A percentile compares a stretch with the other conserved stretches of the same genome.
Conservation (phyloP, 1,140 invertebrate species). For the Rhagoletis pomonella region DNA sequence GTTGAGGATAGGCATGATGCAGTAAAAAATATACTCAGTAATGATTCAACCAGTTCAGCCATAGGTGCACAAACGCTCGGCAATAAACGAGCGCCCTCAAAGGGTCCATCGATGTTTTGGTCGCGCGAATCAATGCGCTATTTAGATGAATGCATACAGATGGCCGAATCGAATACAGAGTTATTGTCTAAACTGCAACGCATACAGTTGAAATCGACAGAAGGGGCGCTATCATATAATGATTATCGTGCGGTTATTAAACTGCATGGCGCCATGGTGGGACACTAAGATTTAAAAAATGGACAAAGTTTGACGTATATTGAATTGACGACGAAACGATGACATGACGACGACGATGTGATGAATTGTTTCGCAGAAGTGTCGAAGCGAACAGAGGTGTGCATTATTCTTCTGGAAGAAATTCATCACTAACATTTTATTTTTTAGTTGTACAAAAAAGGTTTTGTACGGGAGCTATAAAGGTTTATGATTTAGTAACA, state of each 20-base stretch:
- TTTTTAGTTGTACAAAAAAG: not conserved
- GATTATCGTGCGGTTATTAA: constrained; percentile 70
- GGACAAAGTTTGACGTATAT: not conserved
- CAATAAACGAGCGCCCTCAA: constrained; percentile 38
- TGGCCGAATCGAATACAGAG: constrained; percentile 58
- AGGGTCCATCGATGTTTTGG: constrained; percentile 67
- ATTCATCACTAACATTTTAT: not conserved
- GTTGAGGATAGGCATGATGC: not conserved
- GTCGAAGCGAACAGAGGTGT: not conserved
- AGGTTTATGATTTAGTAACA: constrained; percentile 8
- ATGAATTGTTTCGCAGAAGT: not conserved
- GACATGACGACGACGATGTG: not conserved
- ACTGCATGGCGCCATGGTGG: constrained; percentile 56
- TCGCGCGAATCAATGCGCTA: constrained; percentile 69
- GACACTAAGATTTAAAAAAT: constrained; percentile 21
- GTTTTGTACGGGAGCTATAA: not conserved
- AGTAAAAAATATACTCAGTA: not conserved
- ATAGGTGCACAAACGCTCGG: constrained; percentile 36
- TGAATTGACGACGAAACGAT: not conserved
- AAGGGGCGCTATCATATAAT: constrained; percentile 67
- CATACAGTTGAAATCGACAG: constrained; percentile 63
- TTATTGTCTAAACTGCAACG: constrained; percentile 63
- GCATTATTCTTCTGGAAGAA: not conserved
- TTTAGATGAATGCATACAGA: constrained; percentile 63
- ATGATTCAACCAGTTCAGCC: not conserved